These are phyloP conservation scores for Centropus bengalensis DNA, from an alignment of 2,113 vertebrate genomes.

Conservation along the genomic window DNA sequence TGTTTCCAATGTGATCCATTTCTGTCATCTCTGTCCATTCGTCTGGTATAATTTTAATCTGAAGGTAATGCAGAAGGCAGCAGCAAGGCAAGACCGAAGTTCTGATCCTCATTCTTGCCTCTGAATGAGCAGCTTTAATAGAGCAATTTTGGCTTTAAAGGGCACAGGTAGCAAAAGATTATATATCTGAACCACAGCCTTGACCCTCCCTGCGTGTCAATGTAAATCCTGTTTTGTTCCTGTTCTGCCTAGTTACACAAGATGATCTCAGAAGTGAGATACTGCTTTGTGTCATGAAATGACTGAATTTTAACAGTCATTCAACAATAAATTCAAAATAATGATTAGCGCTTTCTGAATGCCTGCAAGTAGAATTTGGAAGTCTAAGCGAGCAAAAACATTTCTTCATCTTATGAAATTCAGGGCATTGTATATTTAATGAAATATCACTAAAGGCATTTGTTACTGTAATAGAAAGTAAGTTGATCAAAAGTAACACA, in stretches of 20 bases:
- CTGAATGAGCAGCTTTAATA: neutral
- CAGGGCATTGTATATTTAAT: neutral
- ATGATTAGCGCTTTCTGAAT: neutral
- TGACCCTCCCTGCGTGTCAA: neutral
- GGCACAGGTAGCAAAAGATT: neutral
- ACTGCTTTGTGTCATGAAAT: neutral
- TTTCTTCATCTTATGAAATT: neutral
- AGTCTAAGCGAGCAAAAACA: neutral
- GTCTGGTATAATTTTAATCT: neutral
- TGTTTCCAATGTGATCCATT: fast-evolving
- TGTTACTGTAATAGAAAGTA: conserved; percentile 14
- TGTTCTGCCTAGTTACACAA: neutral
- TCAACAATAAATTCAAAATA: neutral
- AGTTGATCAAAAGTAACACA: neutral
- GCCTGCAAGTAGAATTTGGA: neutral
- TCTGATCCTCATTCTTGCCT: neutral
- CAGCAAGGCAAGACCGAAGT: neutral
- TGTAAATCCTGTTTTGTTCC: neutral
- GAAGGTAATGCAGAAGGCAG: neutral
- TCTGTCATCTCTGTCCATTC: neutral
- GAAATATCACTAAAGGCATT: conserved; percentile 1
- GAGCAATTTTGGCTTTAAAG: neutral
- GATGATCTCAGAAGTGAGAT: neutral
- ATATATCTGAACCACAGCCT: neutral
- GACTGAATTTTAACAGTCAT: neutral